Conservation (phyloP, 1,140 invertebrate species). For the Callitettix versicolor region DNA sequence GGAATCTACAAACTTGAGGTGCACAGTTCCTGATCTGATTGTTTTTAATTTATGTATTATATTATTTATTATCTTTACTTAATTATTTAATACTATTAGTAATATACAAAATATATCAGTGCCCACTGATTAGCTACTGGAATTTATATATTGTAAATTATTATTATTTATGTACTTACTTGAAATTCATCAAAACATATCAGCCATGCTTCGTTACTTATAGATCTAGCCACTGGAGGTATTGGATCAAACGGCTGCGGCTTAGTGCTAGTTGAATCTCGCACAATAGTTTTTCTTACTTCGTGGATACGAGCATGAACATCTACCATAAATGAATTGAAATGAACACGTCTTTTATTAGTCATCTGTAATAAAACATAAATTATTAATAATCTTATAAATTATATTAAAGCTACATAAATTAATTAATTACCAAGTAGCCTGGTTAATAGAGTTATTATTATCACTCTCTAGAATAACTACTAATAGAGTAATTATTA, state of each 20-base stretch:
- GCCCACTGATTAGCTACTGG: too few relatives aligned
- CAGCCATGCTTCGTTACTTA: constrained; percentile 76
- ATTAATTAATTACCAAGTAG: neutral
- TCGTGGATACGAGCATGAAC: constrained; percentile 82
- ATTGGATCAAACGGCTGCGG: constrained; percentile 86
- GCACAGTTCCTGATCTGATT: too few relatives aligned
- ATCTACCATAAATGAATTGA: constrained; percentile 95
- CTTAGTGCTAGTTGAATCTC: constrained; percentile 50
- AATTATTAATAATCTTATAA: neutral
- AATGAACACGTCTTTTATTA: constrained; percentile 80
- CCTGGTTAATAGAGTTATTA: neutral
- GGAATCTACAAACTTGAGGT: too few relatives aligned
- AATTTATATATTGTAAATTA: too few relatives aligned
- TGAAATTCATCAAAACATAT: constrained; percentile 99
- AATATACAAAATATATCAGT: too few relatives aligned
- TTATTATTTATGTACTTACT: too few relatives aligned
- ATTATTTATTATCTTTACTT: too few relatives aligned
- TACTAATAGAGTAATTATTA: neutral
- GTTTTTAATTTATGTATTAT: too few relatives aligned
- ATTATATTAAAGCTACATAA: neutral
- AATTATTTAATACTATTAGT: too few relatives aligned
- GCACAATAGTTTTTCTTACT: constrained; percentile 60
- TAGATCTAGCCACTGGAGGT: constrained; percentile 78
- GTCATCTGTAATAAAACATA: constrained; percentile 37
- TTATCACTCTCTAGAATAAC: neutral